Conservation (phyloP, 2,113 vertebrate genomes). For the Gymnarchus niloticus region DNA sequence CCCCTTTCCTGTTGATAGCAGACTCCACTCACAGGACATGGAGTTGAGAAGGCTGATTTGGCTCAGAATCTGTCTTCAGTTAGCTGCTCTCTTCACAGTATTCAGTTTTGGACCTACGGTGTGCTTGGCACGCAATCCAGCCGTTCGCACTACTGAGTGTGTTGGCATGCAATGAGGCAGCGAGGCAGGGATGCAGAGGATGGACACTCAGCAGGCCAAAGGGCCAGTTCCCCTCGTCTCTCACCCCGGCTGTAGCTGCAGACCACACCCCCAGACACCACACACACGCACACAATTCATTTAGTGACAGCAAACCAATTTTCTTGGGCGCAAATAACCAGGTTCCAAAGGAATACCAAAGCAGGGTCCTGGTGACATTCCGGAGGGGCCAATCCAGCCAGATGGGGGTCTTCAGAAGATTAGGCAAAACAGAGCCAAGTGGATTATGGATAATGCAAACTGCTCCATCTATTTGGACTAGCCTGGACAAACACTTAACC, state of each 20-base stretch:
- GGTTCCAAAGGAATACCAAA: not conserved
- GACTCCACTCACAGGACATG: not conserved
- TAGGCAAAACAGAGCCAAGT: not conserved
- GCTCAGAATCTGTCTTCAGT: not conserved
- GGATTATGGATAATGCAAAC: not conserved
- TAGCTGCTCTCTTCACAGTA: not conserved
- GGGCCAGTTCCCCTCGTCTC: not conserved
- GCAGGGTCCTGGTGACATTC: not conserved
- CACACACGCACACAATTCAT: not conserved
- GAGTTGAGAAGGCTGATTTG: not conserved
- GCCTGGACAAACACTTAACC: slow-evolving; percentile 53
- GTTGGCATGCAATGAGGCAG: not conserved
- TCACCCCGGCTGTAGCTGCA: not conserved
- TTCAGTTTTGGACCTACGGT: not conserved
- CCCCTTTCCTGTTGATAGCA: slow-evolving; percentile 2
- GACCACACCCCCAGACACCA: not conserved
- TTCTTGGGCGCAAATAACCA: not conserved
- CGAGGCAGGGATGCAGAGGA: not conserved
- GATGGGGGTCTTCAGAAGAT: slow-evolving; percentile 19
- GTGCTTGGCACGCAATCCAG: not conserved
- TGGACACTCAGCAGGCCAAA: not conserved
- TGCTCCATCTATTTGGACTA: slow-evolving; percentile 27
- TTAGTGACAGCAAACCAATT: not conserved
- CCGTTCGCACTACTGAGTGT: not conserved
- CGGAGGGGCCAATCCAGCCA: not conserved